Conservation (phyloP, 2,797 vertebrate genomes). For the Cuculus canorus region DNA sequence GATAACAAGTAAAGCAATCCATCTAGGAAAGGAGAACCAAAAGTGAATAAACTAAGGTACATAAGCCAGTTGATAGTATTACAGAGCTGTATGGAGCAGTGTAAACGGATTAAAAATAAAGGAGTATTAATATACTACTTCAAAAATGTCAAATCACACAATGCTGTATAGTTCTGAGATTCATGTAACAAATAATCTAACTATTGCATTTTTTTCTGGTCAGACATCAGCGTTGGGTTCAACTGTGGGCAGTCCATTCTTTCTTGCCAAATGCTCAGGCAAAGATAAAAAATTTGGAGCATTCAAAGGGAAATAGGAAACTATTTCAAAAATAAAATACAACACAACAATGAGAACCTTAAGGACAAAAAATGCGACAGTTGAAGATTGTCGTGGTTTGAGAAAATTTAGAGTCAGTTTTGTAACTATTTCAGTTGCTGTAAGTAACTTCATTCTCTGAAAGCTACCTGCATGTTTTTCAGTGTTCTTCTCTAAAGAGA, state of each 20-base stretch:
- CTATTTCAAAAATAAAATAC: no score
- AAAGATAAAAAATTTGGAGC: background rate
- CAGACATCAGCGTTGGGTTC: background rate
- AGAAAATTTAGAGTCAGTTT: no score
- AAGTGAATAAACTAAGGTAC: background rate
- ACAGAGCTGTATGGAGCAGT: background rate
- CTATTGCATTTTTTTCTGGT: background rate
- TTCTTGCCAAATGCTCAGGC: background rate
- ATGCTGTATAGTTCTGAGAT: no score
- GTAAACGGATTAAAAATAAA: background rate
- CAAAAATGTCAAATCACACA: background rate
- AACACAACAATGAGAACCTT: background rate
- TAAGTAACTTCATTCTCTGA: no score
- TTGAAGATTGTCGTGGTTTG: background rate
- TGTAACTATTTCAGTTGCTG: no score
- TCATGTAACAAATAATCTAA: background rate
- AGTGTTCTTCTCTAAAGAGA: no score
- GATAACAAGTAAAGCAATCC: background rate
- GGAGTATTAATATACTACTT: background rate
- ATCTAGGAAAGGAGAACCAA: background rate
- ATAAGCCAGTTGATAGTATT: background rate
- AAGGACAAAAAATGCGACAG: background rate
- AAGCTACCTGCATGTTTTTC: no score
- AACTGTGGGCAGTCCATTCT: accelerated
- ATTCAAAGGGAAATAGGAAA: background rate